Percentiles rank a stretch among this genome's conserved stretches.
These are phyloP conservation scores for Ophthalmotilapia sp. DNA, from an alignment of 2,113 vertebrate genomes.

Conservation along the genomic window DNA sequence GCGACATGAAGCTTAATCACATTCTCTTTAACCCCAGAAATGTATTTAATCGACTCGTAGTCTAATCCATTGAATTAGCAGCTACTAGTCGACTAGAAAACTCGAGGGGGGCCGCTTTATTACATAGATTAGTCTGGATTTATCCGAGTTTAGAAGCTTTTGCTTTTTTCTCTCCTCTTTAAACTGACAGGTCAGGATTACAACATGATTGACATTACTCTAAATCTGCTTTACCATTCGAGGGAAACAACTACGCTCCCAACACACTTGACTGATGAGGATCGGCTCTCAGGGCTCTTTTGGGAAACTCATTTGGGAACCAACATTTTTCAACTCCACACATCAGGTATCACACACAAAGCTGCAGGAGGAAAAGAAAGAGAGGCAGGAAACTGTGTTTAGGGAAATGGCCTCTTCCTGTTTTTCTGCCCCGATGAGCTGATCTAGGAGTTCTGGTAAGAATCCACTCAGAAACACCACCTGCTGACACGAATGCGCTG, in stretches of 20 bases:
- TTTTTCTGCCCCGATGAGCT: slow-evolving; percentile 5
- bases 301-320: neutral
- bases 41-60: neutral
- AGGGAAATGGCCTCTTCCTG: slow-evolving; percentile 48
- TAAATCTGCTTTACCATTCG: neutral
- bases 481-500: neutral
- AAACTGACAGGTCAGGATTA: neutral
- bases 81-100: neutral
- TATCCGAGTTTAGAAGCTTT: neutral
- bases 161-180: neutral
- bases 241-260: neutral
- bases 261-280: neutral
- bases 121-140: neutral
- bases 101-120: neutral
- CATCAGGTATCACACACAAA: neutral
- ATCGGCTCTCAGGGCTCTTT: neutral
- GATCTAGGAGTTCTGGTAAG: neutral
- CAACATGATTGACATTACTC: neutral
- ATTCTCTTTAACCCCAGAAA: neutral
- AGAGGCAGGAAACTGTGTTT: slow-evolving; percentile 27
- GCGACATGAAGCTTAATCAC: neutral
- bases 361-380: neutral
- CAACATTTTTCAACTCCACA: neutral
- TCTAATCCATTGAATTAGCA: neutral
- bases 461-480: neutral